Base-by-base conservation (phyloP, 2,888 invertebrate species). In the Rutpela maculata region DNA sequence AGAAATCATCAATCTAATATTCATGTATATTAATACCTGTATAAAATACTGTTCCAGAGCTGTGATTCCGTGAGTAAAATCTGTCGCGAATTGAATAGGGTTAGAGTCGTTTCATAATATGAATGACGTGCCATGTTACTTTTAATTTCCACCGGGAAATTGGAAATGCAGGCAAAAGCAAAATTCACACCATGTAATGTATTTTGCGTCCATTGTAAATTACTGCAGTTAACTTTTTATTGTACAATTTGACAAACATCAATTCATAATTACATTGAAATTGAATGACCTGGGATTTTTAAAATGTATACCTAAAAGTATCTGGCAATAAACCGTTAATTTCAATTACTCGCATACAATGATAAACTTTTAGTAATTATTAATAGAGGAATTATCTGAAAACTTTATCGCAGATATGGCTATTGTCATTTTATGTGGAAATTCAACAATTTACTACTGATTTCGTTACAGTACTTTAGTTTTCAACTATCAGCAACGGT, bases 111-210 rank as follows among this genome's bases (percentile, higher is more conserved):
- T 65, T 74, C 68, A 55, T 43, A 76, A 79, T 76, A 78, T 78
- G 80, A 78, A 79, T 81, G 79, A 80, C 80, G 75, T 78, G 72
- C 71, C 80, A 74, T 78, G 80, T 78, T 79, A 78, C 79, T 80
- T 82, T 79, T 82, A 80, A 82, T 82, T 82, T 82, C 82, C 81
- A 81, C 78, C 55, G 80, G 81, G 81, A 81, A 82, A 82, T 82
- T 82, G 79, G 75, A 80, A 82, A 78, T 80, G 76, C 79, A 67
- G 75, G 66, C 70, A 69, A 73, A 79, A 77, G 79, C 78, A 65
- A 38, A 65, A 65, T 65, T 77, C 75, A 74, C 74, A 75, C 72
- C 65, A 38, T 59, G 67, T 76, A 78, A 78, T 78, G 60, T 66
- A 62, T 77, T 73, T 75, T 79, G 69, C 50, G 74, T 55, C 76